Conservation (phyloP, 1,140 invertebrate species). For the Nasonia vitripennis region DNA sequence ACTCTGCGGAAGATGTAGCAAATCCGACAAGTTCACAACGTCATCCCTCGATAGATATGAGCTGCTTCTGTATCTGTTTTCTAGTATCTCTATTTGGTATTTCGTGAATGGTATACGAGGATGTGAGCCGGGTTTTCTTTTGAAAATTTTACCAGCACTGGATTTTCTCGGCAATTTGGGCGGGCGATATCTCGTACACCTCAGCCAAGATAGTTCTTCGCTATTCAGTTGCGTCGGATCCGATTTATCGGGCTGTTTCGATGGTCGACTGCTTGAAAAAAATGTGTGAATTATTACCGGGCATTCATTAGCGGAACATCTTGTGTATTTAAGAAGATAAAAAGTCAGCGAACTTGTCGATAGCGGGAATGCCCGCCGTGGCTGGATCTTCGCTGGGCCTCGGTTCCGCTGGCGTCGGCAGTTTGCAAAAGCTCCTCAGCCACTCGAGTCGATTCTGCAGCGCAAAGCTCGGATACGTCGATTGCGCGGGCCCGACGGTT, state of each 20-base stretch:
- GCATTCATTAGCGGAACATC: no score
- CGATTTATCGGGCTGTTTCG: not conserved
- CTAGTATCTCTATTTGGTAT: conserved; percentile 77
- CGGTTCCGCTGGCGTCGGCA: not conserved
- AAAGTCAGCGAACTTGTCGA: not conserved
- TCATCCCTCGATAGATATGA: conserved; percentile 79
- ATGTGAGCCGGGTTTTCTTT: conserved; percentile 77
- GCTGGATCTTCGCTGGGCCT: not conserved
- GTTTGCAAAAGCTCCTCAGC: conserved; percentile 15
- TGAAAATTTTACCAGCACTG: conserved; percentile 62
- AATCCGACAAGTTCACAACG: conserved; percentile 76
- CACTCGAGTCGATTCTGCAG: conserved; percentile 24
- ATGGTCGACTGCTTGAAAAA: not conserved
- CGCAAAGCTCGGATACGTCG: not conserved
- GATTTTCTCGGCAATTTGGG: conserved; percentile 83
- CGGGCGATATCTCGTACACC: conserved; percentile 85
- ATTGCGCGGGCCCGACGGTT: not conserved
- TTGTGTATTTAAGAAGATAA: not conserved
- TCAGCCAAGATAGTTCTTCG: conserved; percentile 78
- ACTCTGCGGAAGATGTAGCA: conserved; percentile 78
- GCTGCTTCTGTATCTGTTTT: conserved; percentile 77
- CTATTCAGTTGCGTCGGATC: conserved; percentile 60
- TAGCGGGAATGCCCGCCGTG: no score
- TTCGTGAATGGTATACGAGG: conserved; percentile 81
- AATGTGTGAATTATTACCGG: not conserved